These are phyloP conservation scores for Lepidurus arcticus DNA, from an alignment of 1,140 invertebrate genomes.

Conservation along the genomic window DNA sequence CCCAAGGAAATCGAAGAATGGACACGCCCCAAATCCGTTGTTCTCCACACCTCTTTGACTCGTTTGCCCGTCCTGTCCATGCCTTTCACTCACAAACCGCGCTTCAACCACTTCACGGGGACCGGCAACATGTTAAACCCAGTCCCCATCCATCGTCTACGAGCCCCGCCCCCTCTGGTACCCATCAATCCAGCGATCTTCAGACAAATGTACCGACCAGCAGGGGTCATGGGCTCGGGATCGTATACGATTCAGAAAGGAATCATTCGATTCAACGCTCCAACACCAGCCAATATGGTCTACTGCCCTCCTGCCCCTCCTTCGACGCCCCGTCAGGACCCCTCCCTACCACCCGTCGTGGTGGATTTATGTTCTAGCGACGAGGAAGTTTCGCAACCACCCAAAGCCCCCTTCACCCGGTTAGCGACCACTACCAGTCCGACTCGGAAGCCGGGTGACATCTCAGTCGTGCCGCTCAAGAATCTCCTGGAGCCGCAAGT, in stretches of 20 bases:
- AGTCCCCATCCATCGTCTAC: neutral
- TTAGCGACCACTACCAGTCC: neutral
- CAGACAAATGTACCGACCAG: neutral
- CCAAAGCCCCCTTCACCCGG: neutral
- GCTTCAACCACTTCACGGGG: neutral
- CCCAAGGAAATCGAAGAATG: conserved; percentile 25
- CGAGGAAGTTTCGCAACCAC: neutral
- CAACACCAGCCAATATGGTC: neutral
- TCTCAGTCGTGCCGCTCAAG: neutral
- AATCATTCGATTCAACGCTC: neutral
- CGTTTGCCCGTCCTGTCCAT: neutral
- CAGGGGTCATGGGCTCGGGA: neutral
- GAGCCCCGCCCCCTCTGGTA: neutral
- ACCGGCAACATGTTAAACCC: neutral
- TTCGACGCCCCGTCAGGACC: neutral
- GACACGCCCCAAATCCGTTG: conserved; percentile 28
- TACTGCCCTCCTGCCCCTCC: neutral
- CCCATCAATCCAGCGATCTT: conserved; percentile 2
- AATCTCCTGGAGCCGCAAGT: conserved; percentile 7
- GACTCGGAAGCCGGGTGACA: neutral
- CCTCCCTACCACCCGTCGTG: neutral
- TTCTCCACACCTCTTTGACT: neutral
- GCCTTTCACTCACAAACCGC: neutral
- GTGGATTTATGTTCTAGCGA: neutral
- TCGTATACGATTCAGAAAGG: neutral